Evolutionary conservation across 2,888 invertebrate genomes (phyloP), one percentile per base, ranked within the genome.

Genomic region (Hoplodrina ambigua): DNA sequence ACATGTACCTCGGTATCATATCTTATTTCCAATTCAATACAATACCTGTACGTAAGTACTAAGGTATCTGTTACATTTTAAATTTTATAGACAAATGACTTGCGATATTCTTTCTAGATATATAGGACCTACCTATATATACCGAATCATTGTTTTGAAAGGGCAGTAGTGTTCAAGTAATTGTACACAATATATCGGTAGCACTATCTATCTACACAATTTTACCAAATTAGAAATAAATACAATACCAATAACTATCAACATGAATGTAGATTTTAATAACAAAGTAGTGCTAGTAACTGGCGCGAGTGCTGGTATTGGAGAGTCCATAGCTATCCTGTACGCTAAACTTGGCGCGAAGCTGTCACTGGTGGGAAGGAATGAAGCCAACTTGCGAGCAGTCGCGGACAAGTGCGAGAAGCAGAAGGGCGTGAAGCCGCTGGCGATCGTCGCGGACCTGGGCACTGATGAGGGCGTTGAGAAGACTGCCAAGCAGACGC

Each of bases 251-350:
- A 30, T 4, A 1, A 46, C 17, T 46, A 19, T 87, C 64, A 55
- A 33, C 8, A 74, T 74, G 73, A 49, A 74, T 19, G n/a, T 84
- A 6, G 78, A 87, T 66, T 90, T 90, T 60, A 67, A 83, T 0
- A 69, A 83, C 20, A 90, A 90, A 83, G 89, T 90, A 0, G 89
- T 89, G 54, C 56, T 91, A 44, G 86, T 91, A 49, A 91, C 89
- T 0, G 91, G 91, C 33, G 90, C 90, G 0, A 90, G 90, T 67
- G 87, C 87, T 2, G 91, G 90, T 0, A 88, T 91, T 15, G 90
- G 90, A 1, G 87, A 87, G 66, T 77, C 86, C 4, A 89, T 82
- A 1, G 90, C 90, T 8, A 8, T 87, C 13, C 65, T 87, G 72
- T 88, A 88, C 46, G 87, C 88, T 0, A 74, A 83, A 59, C 83